phyloP scores from a whole-genome alignment of 2,113 vertebrate genomes.

The Indicator indicator region DNA sequence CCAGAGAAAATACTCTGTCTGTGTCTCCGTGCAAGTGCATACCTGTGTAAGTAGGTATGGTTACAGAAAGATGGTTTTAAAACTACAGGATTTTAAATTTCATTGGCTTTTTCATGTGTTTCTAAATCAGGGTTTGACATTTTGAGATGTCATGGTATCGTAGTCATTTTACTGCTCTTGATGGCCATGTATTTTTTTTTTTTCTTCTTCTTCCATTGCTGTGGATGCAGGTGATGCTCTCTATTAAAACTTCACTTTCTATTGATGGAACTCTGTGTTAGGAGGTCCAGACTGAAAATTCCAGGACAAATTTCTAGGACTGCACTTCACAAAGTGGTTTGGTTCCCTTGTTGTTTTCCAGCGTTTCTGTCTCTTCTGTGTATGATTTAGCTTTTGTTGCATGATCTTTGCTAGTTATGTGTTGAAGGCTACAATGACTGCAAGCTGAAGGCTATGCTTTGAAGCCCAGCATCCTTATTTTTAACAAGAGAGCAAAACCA shows the following conservation, averaged over 20 bases:
- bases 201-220: background rate
- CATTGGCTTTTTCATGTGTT: background rate
- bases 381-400: background rate
- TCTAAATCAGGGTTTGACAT: background rate
- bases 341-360: background rate
- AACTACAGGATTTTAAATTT: background rate
- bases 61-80: background rate
- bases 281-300: background rate
- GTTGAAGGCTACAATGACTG: background rate
- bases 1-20: background rate
- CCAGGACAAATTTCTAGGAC: background rate
- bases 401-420: background rate
- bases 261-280: background rate
- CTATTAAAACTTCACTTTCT: background rate
- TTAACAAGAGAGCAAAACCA: background rate
- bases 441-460: background rate
- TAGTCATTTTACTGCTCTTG: background rate
- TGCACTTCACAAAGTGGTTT: background rate
- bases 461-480: background rate
- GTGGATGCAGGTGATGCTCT: background rate
- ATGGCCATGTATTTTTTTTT: background rate
- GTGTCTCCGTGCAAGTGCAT: background rate
- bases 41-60: background rate
- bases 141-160: background rate
- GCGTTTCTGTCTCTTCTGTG: background rate